Base-by-base conservation (phyloP, 2,888 invertebrate species). In the Ramazzottius varieornatus region DNA sequence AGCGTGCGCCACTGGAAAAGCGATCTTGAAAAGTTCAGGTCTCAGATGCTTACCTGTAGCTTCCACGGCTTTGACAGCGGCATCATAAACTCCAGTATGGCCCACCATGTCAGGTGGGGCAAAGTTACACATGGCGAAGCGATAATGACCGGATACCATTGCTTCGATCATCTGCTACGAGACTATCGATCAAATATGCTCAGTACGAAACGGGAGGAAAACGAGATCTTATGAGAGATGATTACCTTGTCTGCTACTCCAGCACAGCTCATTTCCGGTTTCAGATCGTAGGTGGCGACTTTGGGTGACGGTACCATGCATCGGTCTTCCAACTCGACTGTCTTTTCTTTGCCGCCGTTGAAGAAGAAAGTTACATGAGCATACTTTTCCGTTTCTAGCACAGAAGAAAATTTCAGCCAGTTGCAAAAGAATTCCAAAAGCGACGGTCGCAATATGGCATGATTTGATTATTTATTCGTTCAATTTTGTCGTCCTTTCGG, bases 351-450 rank as follows among this genome's bases (percentile, higher is more conserved):
- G 2, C 77, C 78, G n/a, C 77, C 77, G 67, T 77, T 77, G 72
- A 77, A 77, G 71, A 77, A 77, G 70, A 78, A 77, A 0, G 77
- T 77, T n/a, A 77, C 78, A 67, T 77, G 77, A 16, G 77, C 77
- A 69, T 78, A 77, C 67, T 77, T 75, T 66, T 77, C 75, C 1
- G 77, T 76, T 68, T 77, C 77, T 73, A 67, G 65, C 69, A 66
- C 20, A 64, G 29, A n/a, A n/a, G n/a, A n/a, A n/a, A n/a, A n/a
- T n/a, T n/a, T n/a, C n/a, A n/a, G 54, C 2, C 46, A 33, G 46
- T n/a, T 46, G 16, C n/a, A n/a, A n/a, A n/a, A n/a, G n/a, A n/a
- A n/a, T n/a, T n/a, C n/a, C n/a, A n/a, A n/a, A n/a, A n/a, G n/a
- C n/a, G n/a, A n/a, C n/a, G n/a, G n/a, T n/a, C n/a, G n/a, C n/a